These are phyloP conservation scores for Paedocypris sp. DNA, from an alignment of 2,113 vertebrate genomes.

Conservation along the genomic window DNA sequence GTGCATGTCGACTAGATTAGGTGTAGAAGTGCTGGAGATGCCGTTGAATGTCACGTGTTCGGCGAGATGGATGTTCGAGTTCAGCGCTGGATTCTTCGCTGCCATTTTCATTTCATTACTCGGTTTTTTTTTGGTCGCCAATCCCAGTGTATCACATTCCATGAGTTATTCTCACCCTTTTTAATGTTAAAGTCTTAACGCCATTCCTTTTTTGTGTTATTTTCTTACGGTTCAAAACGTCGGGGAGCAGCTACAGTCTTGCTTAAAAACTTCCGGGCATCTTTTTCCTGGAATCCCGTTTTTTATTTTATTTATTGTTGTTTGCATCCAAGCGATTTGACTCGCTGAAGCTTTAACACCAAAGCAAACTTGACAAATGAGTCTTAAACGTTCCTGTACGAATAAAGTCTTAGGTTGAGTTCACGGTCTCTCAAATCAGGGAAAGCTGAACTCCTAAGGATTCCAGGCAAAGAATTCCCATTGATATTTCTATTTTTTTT, in stretches of 20 bases:
- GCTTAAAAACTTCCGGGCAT: constrained; percentile 3
- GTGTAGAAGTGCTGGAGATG: constrained; percentile 4
- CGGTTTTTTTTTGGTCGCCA: background rate
- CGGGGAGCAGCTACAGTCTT: constrained; percentile 28
- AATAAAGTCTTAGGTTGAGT: too few species aligned
- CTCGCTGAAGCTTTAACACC: background rate
- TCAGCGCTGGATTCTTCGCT: constrained; percentile 6
- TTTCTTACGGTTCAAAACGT: constrained; percentile 7
- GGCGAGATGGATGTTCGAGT: constrained; percentile 12
- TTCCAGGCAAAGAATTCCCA: constrained; percentile 37
- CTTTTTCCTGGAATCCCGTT: constrained; percentile 28
- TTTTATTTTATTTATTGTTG: background rate
- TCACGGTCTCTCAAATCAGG: constrained; percentile 15
- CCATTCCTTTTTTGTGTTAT: constrained; percentile 36
- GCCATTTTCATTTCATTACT: constrained; percentile 10
- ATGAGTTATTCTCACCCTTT: constrained; percentile 18
- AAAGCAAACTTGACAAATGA: background rate
- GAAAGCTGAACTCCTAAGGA: background rate
- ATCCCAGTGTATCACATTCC: constrained; percentile 35
- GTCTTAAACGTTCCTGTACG: too few species aligned
- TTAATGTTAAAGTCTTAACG: constrained; percentile 24
- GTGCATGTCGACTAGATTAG: constrained; percentile 14
- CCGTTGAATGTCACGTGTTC: constrained; percentile 23
- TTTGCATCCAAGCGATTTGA: background rate
- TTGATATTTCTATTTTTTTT: constrained; percentile 20